Conservation (phyloP, 2,113 vertebrate species). For the Ibidorhyncha struthersii region DNA sequence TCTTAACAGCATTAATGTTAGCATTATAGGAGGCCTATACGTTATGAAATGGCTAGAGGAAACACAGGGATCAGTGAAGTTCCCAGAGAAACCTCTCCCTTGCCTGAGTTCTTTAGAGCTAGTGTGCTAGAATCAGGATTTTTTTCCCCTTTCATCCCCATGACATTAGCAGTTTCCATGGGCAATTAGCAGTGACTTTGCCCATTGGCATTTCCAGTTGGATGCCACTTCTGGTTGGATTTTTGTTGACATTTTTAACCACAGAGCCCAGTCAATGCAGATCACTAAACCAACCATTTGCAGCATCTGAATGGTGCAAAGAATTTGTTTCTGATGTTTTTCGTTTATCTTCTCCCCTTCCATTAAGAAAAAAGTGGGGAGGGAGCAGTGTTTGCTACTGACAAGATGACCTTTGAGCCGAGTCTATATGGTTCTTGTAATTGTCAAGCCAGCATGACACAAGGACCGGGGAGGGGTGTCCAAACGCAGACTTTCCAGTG, state of each 20-base stretch:
- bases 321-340: conserved; percentile 41
- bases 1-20: not conserved
- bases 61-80: not conserved
- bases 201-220: not conserved
- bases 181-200: not conserved
- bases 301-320: conserved; percentile 69
- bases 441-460: conserved; percentile 51
- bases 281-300: conserved; percentile 64
- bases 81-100: not conserved
- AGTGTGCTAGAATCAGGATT: conserved; percentile 2
- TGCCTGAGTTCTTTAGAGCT: not conserved
- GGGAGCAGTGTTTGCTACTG: conserved; percentile 18
- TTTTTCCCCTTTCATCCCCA: conserved; percentile 57
- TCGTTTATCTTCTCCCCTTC: conserved; percentile 46
- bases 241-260: conserved; percentile 17
- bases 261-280: conserved; percentile 74
- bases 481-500: not conserved
- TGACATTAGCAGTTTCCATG: not conserved
- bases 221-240: conserved; percentile 21
- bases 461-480: conserved; percentile 34
- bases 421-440: conserved; percentile 62
- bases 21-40: not conserved
- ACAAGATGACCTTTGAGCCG: not conserved
- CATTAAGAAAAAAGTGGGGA: not conserved
- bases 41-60: not conserved